phyloP scores from a whole-genome alignment of 53 echinoderm and acorn worm species.

The Pentamera pediparva region DNA sequence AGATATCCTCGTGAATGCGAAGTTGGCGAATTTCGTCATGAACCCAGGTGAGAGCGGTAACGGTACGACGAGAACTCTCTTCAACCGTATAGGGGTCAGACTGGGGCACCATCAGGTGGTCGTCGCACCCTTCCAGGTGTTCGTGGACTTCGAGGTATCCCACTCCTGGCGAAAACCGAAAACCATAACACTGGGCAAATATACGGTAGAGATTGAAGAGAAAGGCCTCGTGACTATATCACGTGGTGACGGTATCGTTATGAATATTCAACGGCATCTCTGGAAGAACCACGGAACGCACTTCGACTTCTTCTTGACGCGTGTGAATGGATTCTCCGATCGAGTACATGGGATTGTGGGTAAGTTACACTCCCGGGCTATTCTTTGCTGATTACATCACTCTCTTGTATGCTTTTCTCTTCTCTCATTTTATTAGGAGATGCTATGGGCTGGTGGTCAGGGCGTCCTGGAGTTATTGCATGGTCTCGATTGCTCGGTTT shows the following conservation, averaged over 20 bases:
- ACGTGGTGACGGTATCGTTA: conserved; percentile 3
- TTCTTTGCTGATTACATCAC: no score
- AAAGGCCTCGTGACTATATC: conserved; percentile 12
- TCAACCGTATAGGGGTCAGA: background rate
- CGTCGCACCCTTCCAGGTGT: background rate
- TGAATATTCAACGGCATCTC: background rate
- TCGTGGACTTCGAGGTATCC: conserved; percentile 6
- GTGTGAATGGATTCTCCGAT: conserved; percentile 56
- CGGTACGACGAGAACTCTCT: background rate
- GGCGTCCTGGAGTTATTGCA: no score
- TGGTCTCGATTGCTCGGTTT: no score
- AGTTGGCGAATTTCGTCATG: background rate
- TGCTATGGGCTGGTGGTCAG: no score
- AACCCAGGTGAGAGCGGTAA: background rate
- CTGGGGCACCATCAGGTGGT: background rate
- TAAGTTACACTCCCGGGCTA: conserved; percentile 14
- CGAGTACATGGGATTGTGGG: conserved; percentile 75
- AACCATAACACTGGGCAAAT: background rate
- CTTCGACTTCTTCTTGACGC: conserved; percentile 61
- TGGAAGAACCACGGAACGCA: conserved; percentile 13
- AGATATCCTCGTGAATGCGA: conserved; percentile 24
- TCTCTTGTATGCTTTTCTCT: no score
- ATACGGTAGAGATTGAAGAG: background rate
- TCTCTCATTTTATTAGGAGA: no score
- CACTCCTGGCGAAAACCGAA: background rate